Evolutionary conservation across 2,113 vertebrate species (phyloP), one percentile per base, ranked within the genome.

Genomic region (Excalfactoria chinensis): DNA sequence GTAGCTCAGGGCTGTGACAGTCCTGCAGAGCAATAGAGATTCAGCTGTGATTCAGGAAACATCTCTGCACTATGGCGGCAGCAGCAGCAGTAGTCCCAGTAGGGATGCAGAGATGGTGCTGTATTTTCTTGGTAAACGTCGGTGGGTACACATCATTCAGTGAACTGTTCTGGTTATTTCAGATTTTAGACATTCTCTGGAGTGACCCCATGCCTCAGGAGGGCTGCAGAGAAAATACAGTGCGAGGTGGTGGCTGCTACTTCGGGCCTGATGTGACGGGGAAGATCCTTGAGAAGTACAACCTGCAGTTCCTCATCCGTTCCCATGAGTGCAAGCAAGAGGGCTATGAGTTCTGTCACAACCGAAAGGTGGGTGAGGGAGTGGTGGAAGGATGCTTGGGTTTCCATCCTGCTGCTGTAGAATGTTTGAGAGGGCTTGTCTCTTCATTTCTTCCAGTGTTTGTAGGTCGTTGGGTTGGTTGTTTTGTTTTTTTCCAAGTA

Each of bases 311-410:
- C 73, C 97, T 99, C 87, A 99, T 99, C 95, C 98, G 98, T 18
- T 99, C 98, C 14, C 99, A 99, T 0, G 98, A 99, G 95, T 99
- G 99, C 97, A 99, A 99, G 95, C 98, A 98, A 16, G 98, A 99
- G 21, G 99, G 99, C 76, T 99, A 98, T 0, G 99, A 99, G 92
- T 99, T 99, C 97, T 99, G 98, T 86, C 99, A 99, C 95, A 96
- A 96, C 74, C 97, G 98, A 59, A 98, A 95, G 98, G 99, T 99
- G 2, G 7, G 44, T 26, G 13, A 43, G 26, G 3, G 22, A 11
- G 1, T 2, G 14, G 28, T 1, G 4, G 18, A 84, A 53, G 60
- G 18, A 7, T 4, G 0, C 41, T 25, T 40, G 30, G 11, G 13
- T 86, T 87, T 73, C 46, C 17, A 2, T 41, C 28, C n/a, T 44